Evolutionary conservation across 2,113 vertebrate genomes (phyloP).

Genomic region (Vireo altiloquus): DNA sequence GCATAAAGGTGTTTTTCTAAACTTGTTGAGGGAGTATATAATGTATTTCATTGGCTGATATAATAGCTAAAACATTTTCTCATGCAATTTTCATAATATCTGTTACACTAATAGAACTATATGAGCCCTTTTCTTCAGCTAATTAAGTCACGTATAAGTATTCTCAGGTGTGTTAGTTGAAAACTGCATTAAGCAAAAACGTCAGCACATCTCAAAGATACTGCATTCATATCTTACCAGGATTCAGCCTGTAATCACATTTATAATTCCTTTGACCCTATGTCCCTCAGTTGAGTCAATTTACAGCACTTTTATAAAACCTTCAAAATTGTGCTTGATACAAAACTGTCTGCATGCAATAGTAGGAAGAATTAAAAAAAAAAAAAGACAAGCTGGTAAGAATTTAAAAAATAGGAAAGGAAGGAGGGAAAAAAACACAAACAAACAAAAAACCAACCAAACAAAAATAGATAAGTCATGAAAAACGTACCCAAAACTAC

Average conservation of each 20-base stretch:
- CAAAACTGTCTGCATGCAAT: not conserved
- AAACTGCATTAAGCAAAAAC: not conserved
- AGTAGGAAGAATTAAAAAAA: not conserved
- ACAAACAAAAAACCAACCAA: not conserved
- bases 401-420: not conserved
- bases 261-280: not conserved
- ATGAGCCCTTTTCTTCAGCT: not conserved
- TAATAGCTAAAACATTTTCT: not conserved
- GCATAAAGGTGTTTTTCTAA: not conserved
- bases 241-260: not conserved
- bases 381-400: not conserved
- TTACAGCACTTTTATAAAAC: not conserved
- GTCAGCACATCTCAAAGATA: not conserved
- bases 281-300: not conserved
- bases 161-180: not conserved
- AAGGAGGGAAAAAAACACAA: not conserved
- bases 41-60: not conserved
- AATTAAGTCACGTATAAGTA: not conserved
- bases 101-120: not conserved
- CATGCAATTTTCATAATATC: not conserved
- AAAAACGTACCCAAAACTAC: not conserved
- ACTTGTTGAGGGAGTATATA: not conserved
- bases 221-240: not conserved
- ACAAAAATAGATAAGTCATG: not conserved
- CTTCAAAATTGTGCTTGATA: not conserved